Base-by-base conservation (phyloP, 2,113 vertebrate species). In the Polyodon spathula region DNA sequence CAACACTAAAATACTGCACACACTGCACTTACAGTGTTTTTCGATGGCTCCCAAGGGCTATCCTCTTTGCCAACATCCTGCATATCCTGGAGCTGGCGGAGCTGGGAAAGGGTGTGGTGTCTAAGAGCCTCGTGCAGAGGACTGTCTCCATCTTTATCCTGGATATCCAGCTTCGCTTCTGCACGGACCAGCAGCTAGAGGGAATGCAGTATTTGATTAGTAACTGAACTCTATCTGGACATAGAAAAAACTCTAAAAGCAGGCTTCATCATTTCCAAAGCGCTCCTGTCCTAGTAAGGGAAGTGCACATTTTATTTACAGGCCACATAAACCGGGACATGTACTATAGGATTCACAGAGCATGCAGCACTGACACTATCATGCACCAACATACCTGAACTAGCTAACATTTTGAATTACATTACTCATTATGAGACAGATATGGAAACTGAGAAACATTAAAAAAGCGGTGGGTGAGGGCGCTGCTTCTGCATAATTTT, bases 21-120 rank as follows among this genome's bases (percentile, higher is more conserved):
- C n/a, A n/a, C 52, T 54, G 11, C 70, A 80, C 79, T 78, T 87
- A 98, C 96, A 69, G 96, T 99, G 86, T 99, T 99, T 86, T 99
- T 99, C 69, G 95, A 97, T 53, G 95, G 95, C 73, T 97, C 94
- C 94, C 95, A 98, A 67, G 93, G 90, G 78, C 85, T 86, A 77
- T 97, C 95, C 56, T 97, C 95, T 81, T 98, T 99, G 78, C 94
- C 95, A 78, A 99, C 96, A 69, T 99, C 96, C 81, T 99, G 96
- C 95, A 99, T 99, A 73, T 98, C 96, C 80, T 99, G 96, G 16
- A 99, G 93, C 17, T 99, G 96, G 42, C 96, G 91, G 56, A 99
- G 88, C 67, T 99, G 96, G 68, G 95, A 99, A 71, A 99, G 78
- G 1, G 96, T 99, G 68, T 98, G 96, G 80, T 98, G 96, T 43